Evolutionary conservation across 2,888 invertebrate species (phyloP).

Genomic region (Argyresthia albistria): DNA sequence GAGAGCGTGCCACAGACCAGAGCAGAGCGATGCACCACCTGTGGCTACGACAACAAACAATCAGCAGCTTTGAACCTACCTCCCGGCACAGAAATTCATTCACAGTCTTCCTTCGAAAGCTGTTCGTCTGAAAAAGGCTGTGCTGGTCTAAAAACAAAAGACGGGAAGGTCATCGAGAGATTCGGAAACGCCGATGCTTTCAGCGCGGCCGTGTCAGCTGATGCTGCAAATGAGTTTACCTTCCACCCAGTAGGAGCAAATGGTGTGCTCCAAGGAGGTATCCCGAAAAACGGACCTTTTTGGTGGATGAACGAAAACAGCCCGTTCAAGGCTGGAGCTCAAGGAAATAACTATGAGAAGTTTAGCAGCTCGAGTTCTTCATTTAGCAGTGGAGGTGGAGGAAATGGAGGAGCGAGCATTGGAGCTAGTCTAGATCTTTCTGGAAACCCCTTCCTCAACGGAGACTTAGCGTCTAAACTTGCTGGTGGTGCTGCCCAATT

Average conservation of each 20-base stretch:
- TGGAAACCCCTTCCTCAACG: constrained; percentile 43
- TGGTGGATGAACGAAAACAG: constrained; percentile 76
- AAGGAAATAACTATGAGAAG: constrained; percentile 40
- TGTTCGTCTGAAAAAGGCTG: constrained; percentile 59
- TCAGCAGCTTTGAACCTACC: constrained; percentile 42
- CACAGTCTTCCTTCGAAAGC: constrained; percentile 52
- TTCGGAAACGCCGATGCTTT: constrained; percentile 54
- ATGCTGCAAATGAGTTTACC: constrained; percentile 38
- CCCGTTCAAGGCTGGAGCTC: constrained; percentile 62
- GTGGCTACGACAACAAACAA: constrained; percentile 24
- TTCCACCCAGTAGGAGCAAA: constrained; percentile 46
- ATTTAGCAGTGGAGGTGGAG: constrained; percentile 20
- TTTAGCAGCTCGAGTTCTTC: constrained; percentile 42
- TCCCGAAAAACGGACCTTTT: constrained; percentile 49
- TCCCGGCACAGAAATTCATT: constrained; percentile 47
- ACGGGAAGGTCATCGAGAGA: constrained; percentile 47
- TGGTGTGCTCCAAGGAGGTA: constrained; percentile 34
- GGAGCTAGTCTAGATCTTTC: constrained; percentile 24
- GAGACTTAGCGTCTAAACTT: constrained; percentile 29
- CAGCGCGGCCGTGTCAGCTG: constrained; percentile 37
- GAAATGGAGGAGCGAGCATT: constrained; percentile 18
- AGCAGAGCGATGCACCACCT: constrained; percentile 45
- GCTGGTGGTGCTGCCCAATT: constrained; percentile 9
- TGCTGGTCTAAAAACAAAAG: constrained; percentile 59
- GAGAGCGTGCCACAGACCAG: constrained; percentile 38